These are phyloP conservation scores for Plectropomus leopardus DNA, from an alignment of 2,113 vertebrate species.

Conservation along the genomic window DNA sequence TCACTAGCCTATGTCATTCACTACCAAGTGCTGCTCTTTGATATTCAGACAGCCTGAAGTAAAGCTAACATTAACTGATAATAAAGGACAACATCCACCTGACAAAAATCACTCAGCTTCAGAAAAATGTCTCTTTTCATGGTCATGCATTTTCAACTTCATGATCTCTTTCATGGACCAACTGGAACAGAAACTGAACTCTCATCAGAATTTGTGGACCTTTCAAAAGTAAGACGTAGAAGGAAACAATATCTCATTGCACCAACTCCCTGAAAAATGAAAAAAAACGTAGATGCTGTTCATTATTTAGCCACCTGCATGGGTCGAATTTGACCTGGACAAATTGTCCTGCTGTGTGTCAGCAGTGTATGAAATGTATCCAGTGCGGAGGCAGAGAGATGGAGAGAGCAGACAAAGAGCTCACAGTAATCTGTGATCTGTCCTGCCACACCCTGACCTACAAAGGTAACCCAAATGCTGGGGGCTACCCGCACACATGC, in stretches of 20 bases:
- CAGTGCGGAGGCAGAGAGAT: slow-evolving; percentile 35
- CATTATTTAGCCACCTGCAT: slow-evolving; percentile 53
- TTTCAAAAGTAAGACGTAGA: background rate
- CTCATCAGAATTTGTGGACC: background rate
- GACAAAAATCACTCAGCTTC: background rate
- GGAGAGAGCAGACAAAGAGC: slow-evolving; percentile 70
- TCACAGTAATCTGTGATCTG: slow-evolving; percentile 74
- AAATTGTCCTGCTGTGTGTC: slow-evolving; percentile 57
- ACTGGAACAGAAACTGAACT: background rate
- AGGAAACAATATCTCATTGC: background rate
- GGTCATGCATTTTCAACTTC: background rate
- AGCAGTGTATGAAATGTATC: slow-evolving; percentile 68
- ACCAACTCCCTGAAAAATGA: background rate
- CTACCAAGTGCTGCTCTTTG: background rate
- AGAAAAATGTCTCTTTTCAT: background rate
- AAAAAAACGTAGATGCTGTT: background rate
- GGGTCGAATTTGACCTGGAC: slow-evolving; percentile 57
- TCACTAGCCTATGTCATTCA: too few species aligned
- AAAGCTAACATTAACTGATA: background rate
- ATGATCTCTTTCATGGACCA: background rate
- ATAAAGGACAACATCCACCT: background rate
- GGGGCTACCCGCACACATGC: slow-evolving; percentile 54
- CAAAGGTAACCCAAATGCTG: slow-evolving; percentile 77
- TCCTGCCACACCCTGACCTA: slow-evolving; percentile 76
- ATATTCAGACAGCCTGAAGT: slow-evolving; percentile 6